A percentile compares a stretch with the other conserved stretches of the same genome.
phyloP scores from a whole-genome alignment of 2,113 vertebrate species.

The Larimichthys polyactis region DNA sequence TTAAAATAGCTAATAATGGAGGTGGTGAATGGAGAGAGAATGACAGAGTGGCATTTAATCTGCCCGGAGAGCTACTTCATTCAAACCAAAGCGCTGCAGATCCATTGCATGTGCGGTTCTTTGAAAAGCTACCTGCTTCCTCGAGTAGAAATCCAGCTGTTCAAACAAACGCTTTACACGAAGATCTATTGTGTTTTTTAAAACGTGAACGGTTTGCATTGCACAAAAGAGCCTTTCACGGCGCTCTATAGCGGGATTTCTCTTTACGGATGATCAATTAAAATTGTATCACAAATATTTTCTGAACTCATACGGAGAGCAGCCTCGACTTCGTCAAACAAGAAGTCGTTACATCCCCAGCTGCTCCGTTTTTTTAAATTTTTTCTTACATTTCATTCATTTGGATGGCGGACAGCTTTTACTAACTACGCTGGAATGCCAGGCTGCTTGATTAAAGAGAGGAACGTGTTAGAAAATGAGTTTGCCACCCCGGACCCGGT shows the following conservation, averaged over 20 bases:
- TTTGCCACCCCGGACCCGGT: slow-evolving; percentile 65
- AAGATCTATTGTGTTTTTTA: slow-evolving; percentile 55
- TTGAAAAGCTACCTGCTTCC: slow-evolving; percentile 68
- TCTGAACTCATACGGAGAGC: background rate
- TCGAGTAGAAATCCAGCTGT: slow-evolving; percentile 69
- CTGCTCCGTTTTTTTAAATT: slow-evolving; percentile 18
- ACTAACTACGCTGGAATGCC: slow-evolving; percentile 45
- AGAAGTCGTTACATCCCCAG: background rate
- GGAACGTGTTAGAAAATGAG: slow-evolving; percentile 76
- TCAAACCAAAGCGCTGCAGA: slow-evolving; percentile 60
- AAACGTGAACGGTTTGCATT: slow-evolving; percentile 14
- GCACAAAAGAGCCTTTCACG: slow-evolving; percentile 54
- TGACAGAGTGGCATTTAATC: slow-evolving; percentile 74
- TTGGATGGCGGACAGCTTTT: slow-evolving; percentile 24
- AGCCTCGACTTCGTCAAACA: slow-evolving; percentile 28
- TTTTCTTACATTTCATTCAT: slow-evolving; percentile 18
- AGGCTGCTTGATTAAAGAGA: slow-evolving; percentile 76
- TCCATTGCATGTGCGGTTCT: slow-evolving; percentile 51
- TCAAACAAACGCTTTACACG: slow-evolving; percentile 49
- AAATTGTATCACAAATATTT: slow-evolving; percentile 19
- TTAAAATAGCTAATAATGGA: slow-evolving; percentile 74
- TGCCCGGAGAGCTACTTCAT: slow-evolving; percentile 62
- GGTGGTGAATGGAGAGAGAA: slow-evolving; percentile 71
- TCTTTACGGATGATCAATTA: slow-evolving; percentile 18
- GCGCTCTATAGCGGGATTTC: slow-evolving; percentile 5